These are phyloP conservation scores for Sorex fumeus DNA, from an alignment of 2,113 vertebrate species.

Conservation along the genomic window DNA sequence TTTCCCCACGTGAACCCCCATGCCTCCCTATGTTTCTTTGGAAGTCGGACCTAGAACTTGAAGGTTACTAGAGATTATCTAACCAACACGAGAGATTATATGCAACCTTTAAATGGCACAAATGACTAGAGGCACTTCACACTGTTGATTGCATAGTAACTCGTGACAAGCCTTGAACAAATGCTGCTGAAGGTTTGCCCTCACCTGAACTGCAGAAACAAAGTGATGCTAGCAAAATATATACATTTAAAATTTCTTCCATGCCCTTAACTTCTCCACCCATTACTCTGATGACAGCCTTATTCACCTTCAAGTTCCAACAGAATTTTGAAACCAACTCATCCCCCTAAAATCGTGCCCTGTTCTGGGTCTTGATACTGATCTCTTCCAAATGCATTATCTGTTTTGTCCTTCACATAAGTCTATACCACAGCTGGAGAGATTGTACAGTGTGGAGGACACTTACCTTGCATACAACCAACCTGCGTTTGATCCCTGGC, in stretches of 20 bases:
- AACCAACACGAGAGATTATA: neutral
- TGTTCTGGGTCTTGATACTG: neutral
- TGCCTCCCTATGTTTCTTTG: neutral
- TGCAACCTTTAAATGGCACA: neutral
- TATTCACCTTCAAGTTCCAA: neutral
- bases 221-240: neutral
- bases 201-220: neutral
- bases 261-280: neutral
- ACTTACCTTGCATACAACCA: no score
- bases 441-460: no score
- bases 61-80: neutral
- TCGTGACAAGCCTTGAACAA: neutral
- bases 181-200: neutral
- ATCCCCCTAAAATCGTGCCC: neutral
- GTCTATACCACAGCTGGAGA: no score
- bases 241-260: neutral
- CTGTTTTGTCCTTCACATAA: neutral
- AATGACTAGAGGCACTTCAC: neutral
- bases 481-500: no score
- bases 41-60: neutral
- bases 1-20: neutral
- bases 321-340: conserved; percentile 32
- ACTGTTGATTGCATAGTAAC: neutral
- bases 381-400: neutral
- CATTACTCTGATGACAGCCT: neutral